A percentile compares a stretch with the other conserved stretches of the same genome.
phyloP scores from a whole-genome alignment of 2,113 vertebrate genomes.

The Phocoena phocoena region DNA sequence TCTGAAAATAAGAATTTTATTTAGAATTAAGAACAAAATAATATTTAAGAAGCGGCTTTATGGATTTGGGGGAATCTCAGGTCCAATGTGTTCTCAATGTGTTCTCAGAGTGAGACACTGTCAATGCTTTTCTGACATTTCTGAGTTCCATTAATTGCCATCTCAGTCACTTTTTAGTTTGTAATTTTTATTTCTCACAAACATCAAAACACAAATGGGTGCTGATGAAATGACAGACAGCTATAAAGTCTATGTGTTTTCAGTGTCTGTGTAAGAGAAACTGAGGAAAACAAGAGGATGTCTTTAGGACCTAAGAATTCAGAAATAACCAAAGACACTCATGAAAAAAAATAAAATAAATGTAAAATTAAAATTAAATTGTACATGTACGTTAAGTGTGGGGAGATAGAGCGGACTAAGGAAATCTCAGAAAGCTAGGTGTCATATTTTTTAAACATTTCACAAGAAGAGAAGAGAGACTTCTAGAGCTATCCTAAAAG shows the following conservation, averaged over 20 bases:
- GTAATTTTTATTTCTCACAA: neutral
- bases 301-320: neutral
- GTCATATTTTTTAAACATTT: neutral
- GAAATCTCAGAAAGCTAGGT: neutral
- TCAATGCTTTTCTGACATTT: neutral
- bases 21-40: neutral
- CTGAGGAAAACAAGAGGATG: neutral
- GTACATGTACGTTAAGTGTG: too few relatives aligned
- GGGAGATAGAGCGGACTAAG: neutral
- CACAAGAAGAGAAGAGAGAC: neutral
- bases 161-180: neutral
- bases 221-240: neutral
- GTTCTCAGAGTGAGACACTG: neutral
- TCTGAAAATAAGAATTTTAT: neutral
- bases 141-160: neutral
- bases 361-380: neutral
- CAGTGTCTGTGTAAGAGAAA: neutral
- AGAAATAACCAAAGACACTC: neutral
- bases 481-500: neutral
- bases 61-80: neutral
- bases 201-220: neutral
- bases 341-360: neutral
- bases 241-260: neutral
- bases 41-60: neutral
- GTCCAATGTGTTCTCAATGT: neutral